Evolutionary conservation across 1,140 invertebrate genomes (phyloP), one percentile per base, ranked within the genome.

Genomic region (Bombus breviceps): DNA sequence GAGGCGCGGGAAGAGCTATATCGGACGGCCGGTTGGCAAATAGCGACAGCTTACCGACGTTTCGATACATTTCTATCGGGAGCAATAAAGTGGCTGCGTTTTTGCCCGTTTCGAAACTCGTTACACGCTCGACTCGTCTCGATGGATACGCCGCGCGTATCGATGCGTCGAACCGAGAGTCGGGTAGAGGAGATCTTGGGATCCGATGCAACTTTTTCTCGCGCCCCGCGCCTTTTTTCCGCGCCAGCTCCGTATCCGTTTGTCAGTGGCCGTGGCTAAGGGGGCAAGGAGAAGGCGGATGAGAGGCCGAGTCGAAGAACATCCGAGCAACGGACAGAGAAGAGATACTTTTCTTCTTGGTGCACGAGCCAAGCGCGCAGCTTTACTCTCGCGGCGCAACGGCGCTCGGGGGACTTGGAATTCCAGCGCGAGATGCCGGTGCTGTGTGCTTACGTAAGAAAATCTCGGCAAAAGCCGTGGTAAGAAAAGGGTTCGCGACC

Each of bases 371-470:
- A 2, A 53, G 85, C 71, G 72, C 39, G 64, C 72, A 22, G 12
- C 47, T 53, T 74, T 62, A 76, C 86, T 76, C 22, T 62, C 88
- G 76, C 47, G 47, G 89, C 72, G 88, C 84, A 88, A 91, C 88
- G 90, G 88, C 78, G 90, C 89, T 87, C 89, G 79, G 47, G 90
- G 90, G 90, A 91, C 78, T 83, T 87, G 69, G 82, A 89, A 91
- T 91, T 90, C 90, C 89, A 85, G 59, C 81, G 64, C 57, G 84
- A 87, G 87, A 87, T 84, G 81, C 84, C 86, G 43, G 66, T 75
- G 88, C 82, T 62, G 86, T n/a, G 57, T 80, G 87, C 87, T 91
- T 91, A 91, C 89, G 87, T 91, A 91, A 91, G 87, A 91, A 84
- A 91, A 89, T 87, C 87, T 74, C 72, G 79, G 85, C 84, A 85